Base-by-base conservation (phyloP, 2,888 invertebrate species). In the Glaucopsyche alexis region DNA sequence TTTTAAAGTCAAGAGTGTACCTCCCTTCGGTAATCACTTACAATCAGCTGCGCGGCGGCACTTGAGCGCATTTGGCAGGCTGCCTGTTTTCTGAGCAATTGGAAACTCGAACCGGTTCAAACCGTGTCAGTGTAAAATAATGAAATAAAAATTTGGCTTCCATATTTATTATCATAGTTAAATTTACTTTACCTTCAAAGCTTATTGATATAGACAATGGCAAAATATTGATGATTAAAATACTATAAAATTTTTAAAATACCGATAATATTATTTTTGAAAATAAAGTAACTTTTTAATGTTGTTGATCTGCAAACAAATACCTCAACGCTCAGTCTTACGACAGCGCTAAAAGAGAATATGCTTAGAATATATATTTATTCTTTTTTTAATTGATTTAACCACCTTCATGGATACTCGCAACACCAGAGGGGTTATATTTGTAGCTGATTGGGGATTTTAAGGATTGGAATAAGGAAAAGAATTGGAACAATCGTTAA, bases 41-140 rank as follows among this genome's bases (percentile, higher is more conserved):
- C 60, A 13, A 60, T 60, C 29, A 60, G 55, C 11, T 55, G 60
- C 50, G 29, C 65, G 29, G 29, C 40, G 42, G 49, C 13, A 60
- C 13, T 69, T 13, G 29, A 69, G 13, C 73, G 45, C 66, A 75
- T 75, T 76, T 77, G 78, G 76, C 78, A 78, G 14, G 16, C 38
- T 75, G 78, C 77, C 78, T 7, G 67, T 67, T 74, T 76, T 75
- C 75, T 65, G 66, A 72, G 74, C 76, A 50, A 75, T 77, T 76
- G 73, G 73, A 77, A 76, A 70, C 75, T 38, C 74, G 73, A 38
- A 72, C 75, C 74, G 73, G 73, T 74, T 73, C 74, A 69, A 76
- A 75, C 72, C 72, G 73, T 73, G 75, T 52, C 71, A 73, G 71
- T 74, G 72, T 69, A 66, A 74, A 75, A 74, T 75, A 75, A 75